Conservation (phyloP, 2,797 vertebrate genomes). For the Propithecus deckenii region DNA sequence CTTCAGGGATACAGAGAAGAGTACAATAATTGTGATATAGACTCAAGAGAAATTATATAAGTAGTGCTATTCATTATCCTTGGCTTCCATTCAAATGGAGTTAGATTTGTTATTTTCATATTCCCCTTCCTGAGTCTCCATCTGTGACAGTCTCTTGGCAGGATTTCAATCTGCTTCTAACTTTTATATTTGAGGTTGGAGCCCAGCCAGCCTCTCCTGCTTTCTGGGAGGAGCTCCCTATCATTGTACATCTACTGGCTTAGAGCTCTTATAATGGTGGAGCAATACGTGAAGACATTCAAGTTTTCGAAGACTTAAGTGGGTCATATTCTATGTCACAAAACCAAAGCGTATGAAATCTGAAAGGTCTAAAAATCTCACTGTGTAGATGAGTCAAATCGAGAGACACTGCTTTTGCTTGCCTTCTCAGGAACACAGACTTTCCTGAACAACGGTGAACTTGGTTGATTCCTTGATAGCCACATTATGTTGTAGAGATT, state of each 20-base stretch:
- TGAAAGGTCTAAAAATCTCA: background rate
- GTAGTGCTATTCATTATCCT: slow-evolving; percentile 37
- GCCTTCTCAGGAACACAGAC: background rate
- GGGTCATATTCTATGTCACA: background rate
- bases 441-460: background rate
- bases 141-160: slow-evolving; percentile 56
- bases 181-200: slow-evolving; percentile 47
- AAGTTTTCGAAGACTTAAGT: background rate
- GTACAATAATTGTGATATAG: slow-evolving; percentile 37
- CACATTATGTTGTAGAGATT: background rate
- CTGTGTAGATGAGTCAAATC: background rate
- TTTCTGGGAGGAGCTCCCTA: background rate
- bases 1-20: background rate
- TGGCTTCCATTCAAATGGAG: slow-evolving; percentile 50
- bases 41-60: slow-evolving; percentile 33
- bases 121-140: background rate
- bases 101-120: slow-evolving; percentile 53
- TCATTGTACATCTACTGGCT: background rate
- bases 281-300: background rate
- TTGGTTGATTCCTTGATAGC: background rate
- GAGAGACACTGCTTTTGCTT: background rate
- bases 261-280: background rate
- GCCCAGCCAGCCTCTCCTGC: background rate
- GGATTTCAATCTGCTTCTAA: slow-evolving; percentile 35
- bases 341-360: background rate